These are phyloP conservation scores for Cardiocondyla obscurior DNA, from an alignment of 1,140 invertebrate genomes.

Conservation along the genomic window DNA sequence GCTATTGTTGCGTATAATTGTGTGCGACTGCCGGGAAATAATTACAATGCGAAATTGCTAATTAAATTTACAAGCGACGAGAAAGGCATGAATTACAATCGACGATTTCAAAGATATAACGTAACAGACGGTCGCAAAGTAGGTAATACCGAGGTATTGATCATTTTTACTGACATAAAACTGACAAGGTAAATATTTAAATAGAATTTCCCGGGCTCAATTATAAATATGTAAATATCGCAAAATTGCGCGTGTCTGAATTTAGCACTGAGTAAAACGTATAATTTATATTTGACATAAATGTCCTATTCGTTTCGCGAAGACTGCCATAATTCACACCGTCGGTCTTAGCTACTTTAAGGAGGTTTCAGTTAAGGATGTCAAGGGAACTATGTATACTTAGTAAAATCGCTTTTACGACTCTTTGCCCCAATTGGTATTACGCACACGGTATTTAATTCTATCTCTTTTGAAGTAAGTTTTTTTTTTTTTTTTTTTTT, in stretches of 20 bases:
- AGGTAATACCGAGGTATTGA: neutral
- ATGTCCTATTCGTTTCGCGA: conserved; percentile 43
- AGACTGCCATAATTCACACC: conserved; percentile 34
- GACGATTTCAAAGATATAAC: neutral
- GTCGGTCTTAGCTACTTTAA: conserved; percentile 47
- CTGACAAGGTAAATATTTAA: neutral
- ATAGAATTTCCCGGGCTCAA: neutral
- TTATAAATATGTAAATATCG: neutral
- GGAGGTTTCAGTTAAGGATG: conserved; percentile 62
- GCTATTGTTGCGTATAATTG: conserved; percentile 2
- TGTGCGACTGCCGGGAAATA: neutral
- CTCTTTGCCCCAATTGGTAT: conserved; percentile 48
- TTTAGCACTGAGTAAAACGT: neutral
- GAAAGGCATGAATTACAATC: neutral
- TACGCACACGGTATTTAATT: neutral
- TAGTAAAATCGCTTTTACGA: conserved; percentile 38
- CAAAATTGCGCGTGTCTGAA: neutral
- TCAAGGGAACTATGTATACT: conserved; percentile 64
- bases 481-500: no score
- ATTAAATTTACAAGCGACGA: conserved; percentile 13
- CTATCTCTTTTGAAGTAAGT: neutral
- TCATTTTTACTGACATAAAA: neutral
- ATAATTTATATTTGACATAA: conserved; percentile 61
- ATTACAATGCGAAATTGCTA: conserved; percentile 4
- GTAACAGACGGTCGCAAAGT: neutral